These are phyloP conservation scores for Esox lucius DNA, from an alignment of 2,797 vertebrate genomes.

Conservation along the genomic window DNA sequence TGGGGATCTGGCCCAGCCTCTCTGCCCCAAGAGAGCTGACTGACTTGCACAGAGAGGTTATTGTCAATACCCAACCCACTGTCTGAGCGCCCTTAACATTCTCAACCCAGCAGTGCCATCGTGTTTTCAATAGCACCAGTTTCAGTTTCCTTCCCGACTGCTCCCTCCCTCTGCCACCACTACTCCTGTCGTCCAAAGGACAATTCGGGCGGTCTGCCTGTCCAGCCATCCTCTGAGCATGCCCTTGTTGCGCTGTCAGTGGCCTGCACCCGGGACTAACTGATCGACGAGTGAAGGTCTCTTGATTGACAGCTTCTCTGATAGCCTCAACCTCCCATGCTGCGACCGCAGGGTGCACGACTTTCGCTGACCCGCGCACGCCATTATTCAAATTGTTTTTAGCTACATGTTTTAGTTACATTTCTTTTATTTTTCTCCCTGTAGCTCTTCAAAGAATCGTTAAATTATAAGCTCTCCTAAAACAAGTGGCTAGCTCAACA, in stretches of 20 bases:
- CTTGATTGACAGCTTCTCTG: conserved; percentile 62
- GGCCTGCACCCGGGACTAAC: conserved; percentile 72
- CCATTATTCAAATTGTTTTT: conserved; percentile 20
- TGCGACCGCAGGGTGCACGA: conserved; percentile 48
- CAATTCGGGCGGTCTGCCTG: conserved; percentile 59
- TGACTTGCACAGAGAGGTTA: conserved; percentile 39
- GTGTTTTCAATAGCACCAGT: conserved; percentile 68
- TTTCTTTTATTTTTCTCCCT: conserved; percentile 25
- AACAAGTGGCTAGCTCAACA: conserved; percentile 45
- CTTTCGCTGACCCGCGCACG: conserved; percentile 45
- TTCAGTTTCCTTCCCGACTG: conserved; percentile 25
- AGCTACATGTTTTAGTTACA: conserved; percentile 45
- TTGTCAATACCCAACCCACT: conserved; percentile 53
- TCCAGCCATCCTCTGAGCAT: conserved; percentile 73
- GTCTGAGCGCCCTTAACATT: conserved; percentile 6
- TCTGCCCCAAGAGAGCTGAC: conserved; percentile 60
- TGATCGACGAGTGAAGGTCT: conserved; percentile 78
- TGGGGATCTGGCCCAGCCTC: conserved; percentile 38
- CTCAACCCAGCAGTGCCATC: conserved; percentile 70
- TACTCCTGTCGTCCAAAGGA: conserved; percentile 49
- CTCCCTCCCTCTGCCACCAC: neutral
- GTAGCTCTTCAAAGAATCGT: conserved; percentile 25
- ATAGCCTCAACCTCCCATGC: conserved; percentile 58
- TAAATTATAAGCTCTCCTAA: conserved; percentile 41
- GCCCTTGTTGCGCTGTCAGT: conserved; percentile 66